Evolutionary conservation across 2,888 invertebrate species (phyloP).

Genomic region (Oxystoma pomonae): DNA sequence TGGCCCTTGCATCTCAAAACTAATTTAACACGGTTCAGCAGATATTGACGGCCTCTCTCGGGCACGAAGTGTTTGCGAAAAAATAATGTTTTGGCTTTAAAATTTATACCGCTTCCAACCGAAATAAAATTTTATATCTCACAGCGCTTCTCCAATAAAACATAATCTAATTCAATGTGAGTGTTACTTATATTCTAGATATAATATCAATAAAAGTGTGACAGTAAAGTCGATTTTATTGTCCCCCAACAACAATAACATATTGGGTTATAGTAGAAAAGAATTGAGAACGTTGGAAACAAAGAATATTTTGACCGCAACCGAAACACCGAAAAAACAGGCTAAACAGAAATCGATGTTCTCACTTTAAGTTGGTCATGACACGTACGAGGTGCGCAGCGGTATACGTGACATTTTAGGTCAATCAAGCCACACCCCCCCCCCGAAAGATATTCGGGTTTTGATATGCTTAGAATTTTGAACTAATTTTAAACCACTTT

Average conservation of each 20-base stretch:
- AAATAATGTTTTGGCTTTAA: slow-evolving; percentile 34
- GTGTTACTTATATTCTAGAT: slow-evolving; percentile 38
- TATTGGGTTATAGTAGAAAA: slow-evolving; percentile 29
- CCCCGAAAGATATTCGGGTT: too few relatives aligned
- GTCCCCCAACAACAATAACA: slow-evolving; percentile 34
- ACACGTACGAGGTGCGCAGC: too few relatives aligned
- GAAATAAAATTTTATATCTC: slow-evolving; percentile 42
- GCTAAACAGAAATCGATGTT: too few relatives aligned
- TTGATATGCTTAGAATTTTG: too few relatives aligned
- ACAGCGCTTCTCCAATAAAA: slow-evolving; percentile 31
- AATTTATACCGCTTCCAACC: slow-evolving; percentile 35
- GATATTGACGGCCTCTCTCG: slow-evolving; percentile 28
- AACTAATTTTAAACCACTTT: too few relatives aligned
- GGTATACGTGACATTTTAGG: too few relatives aligned
- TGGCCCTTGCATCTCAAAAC: slow-evolving; percentile 44
- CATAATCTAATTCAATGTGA: slow-evolving; percentile 37
- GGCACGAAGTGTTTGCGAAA: slow-evolving; percentile 9
- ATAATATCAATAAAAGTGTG: slow-evolving; percentile 38
- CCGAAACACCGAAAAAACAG: too few relatives aligned
- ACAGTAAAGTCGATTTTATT: slow-evolving; percentile 37
- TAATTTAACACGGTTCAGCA: slow-evolving; percentile 47
- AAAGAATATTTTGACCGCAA: too few relatives aligned
- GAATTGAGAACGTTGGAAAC: slow-evolving; percentile 21
- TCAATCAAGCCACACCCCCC: too few relatives aligned
- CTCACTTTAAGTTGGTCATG: too few relatives aligned